These are phyloP conservation scores for Tichodroma muraria DNA, from an alignment of 2,113 vertebrate species.

Conservation along the genomic window DNA sequence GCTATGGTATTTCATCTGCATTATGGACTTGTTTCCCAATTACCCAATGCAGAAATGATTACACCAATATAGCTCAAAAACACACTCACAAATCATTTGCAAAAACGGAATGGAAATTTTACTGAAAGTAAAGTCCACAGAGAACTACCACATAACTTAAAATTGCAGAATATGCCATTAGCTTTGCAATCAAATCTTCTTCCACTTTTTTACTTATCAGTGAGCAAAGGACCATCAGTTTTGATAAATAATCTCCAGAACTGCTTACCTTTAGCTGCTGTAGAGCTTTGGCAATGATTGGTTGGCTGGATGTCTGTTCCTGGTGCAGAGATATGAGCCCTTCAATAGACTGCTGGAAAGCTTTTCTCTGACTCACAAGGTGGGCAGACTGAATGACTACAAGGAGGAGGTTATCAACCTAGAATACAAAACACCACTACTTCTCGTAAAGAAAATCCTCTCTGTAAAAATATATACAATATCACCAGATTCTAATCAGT, in stretches of 20 bases:
- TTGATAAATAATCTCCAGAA: not conserved
- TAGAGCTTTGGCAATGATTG: slow-evolving; percentile 87
- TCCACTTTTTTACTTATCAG: not conserved
- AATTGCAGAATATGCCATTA: not conserved
- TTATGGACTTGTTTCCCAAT: not conserved
- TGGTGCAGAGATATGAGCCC: slow-evolving; percentile 83
- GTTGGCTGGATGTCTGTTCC: slow-evolving; percentile 96
- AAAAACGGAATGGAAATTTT: not conserved
- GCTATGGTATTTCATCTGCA: not conserved
- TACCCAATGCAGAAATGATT: not conserved
- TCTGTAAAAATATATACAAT: not conserved
- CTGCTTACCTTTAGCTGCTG: slow-evolving; percentile 88
- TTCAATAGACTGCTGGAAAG: slow-evolving; percentile 89
- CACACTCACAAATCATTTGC: not conserved
- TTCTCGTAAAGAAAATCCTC: not conserved
- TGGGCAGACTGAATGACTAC: slow-evolving; percentile 93
- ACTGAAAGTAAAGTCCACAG: not conserved
- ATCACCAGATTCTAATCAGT: not conserved
- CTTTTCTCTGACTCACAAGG: slow-evolving; percentile 86
- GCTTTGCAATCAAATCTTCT: not conserved
- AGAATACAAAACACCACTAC: not conserved
- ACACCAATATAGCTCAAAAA: not conserved
- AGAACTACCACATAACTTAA: not conserved
- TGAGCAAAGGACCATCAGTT: not conserved
- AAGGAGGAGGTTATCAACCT: slow-evolving; percentile 91